Percentiles rank a stretch among this genome's conserved stretches.
Conservation (phyloP, 1,140 invertebrate species). For the Nymphalis io region DNA sequence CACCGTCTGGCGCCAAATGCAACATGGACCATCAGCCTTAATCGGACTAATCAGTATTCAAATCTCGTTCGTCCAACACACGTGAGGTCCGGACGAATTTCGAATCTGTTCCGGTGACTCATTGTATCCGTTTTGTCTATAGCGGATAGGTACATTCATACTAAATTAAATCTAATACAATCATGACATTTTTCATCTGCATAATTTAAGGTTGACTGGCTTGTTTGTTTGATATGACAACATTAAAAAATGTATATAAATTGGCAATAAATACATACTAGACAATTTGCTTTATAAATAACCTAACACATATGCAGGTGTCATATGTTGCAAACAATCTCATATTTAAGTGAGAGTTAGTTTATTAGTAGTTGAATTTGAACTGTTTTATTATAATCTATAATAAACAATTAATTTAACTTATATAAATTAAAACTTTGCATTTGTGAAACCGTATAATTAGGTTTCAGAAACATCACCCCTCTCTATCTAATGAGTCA, state of each 20-base stretch:
- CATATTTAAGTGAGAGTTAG: too few species aligned
- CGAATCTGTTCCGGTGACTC: conserved; percentile 44
- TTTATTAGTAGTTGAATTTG: too few species aligned
- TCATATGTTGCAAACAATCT: too few species aligned
- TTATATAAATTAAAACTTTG: too few species aligned
- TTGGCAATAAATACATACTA: neutral
- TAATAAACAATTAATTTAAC: too few species aligned
- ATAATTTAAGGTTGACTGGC: neutral
- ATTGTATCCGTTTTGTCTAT: conserved; percentile 36
- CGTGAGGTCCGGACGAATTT: conserved; percentile 45
- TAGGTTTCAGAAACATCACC: too few species aligned
- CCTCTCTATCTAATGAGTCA: too few species aligned
- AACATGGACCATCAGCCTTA: conserved; percentile 18
- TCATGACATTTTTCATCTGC: neutral
- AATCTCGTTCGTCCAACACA: conserved; percentile 32
- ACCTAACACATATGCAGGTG: too few species aligned
- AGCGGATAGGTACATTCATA: conserved; percentile 19
- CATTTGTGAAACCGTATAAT: too few species aligned
- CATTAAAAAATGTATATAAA: neutral
- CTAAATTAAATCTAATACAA: conserved; percentile 4
- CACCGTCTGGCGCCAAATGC: conserved; percentile 4
- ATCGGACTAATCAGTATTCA: conserved; percentile 35
- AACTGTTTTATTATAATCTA: too few species aligned
- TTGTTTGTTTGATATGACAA: neutral
- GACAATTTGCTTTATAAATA: too few species aligned